These are phyloP conservation scores for Bettongia penicillata DNA, from an alignment of 2,113 vertebrate species.

Conservation along the genomic window DNA sequence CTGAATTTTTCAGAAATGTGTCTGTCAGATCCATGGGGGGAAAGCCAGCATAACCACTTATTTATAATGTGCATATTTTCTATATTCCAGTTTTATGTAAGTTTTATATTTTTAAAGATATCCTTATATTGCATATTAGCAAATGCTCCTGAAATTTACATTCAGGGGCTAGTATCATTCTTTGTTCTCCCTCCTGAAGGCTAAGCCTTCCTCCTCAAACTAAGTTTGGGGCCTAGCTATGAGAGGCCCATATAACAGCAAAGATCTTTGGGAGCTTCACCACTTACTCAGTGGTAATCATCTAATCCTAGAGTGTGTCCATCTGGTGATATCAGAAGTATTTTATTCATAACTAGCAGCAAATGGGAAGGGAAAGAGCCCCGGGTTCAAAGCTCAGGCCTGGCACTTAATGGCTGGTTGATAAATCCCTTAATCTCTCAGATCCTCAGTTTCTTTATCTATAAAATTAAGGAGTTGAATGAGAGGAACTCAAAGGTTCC, in stretches of 20 bases:
- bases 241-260: background rate
- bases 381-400: background rate
- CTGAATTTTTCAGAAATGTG: constrained; percentile 75
- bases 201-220: constrained; percentile 33
- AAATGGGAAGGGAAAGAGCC: background rate
- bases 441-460: background rate
- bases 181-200: constrained; percentile 18
- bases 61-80: constrained; percentile 79
- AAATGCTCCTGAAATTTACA: constrained; percentile 71
- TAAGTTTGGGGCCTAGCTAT: constrained; percentile 5
- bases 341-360: constrained; percentile 13
- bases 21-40: constrained; percentile 72
- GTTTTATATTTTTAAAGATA: constrained; percentile 71
- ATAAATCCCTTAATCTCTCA: constrained; percentile 1
- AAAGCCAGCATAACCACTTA: constrained; percentile 59
- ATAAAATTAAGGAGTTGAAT: background rate
- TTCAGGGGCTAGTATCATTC: constrained; percentile 14
- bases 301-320: constrained; percentile 28
- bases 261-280: background rate
- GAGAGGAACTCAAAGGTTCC: background rate
- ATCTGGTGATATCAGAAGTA: constrained; percentile 39
- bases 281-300: background rate
- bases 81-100: constrained; percentile 69
- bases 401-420: background rate
- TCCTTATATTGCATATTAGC: constrained; percentile 61